Evolutionary conservation across 37 sponge, comb jelly and placozoan genomes (phyloP), one percentile per base, ranked within the genome.

Genomic region (Bolinopsis microptera): DNA sequence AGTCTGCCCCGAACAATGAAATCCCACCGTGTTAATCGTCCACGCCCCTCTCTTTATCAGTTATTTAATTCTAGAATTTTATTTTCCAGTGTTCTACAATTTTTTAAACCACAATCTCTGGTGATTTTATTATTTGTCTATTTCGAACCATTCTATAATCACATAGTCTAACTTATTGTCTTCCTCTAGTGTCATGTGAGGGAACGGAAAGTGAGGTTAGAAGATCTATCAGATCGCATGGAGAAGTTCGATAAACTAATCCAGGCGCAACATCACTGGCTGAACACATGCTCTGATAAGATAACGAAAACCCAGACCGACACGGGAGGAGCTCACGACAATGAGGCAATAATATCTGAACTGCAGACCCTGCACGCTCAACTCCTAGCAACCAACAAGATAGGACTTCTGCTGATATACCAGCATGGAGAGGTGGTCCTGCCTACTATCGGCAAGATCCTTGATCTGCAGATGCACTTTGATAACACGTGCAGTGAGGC

Each of bases 401-500:
- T 86, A 41, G 90, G 90, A 18, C 41, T 41, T 30, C 41, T 41
- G 3, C 61, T 41, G 1, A 25, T 41, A 9, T 8, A 86, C 41
- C 90, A 39, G 61, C 41, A 39, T 3, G 41, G 90, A 48, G 90
- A 41, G 61, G 25, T 9, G 28, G 90, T 86, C 31, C 61, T 86
- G 61, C 61, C 90, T 48, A 39, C 90, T 30, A 86, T 86, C 61
- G 90, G 38, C 35, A 86, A 86, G 90, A 86, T 86, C 34, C 90
- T 86, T 13, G 90, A 86, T 30, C 61, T 86, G 31, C 90, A 86
- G 90, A 86, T 86, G 90, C 90, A 86, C 61, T 86, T 86, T 30
- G 90, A 86, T 40, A 86, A 86, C 90, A 41, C 61, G 90, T 86
- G 90, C 90, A 86, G 90, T 39, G 90, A 86, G 90, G 90, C 90